phyloP scores from a whole-genome alignment of 2,888 invertebrate species.

The Agapostemon virescens region DNA sequence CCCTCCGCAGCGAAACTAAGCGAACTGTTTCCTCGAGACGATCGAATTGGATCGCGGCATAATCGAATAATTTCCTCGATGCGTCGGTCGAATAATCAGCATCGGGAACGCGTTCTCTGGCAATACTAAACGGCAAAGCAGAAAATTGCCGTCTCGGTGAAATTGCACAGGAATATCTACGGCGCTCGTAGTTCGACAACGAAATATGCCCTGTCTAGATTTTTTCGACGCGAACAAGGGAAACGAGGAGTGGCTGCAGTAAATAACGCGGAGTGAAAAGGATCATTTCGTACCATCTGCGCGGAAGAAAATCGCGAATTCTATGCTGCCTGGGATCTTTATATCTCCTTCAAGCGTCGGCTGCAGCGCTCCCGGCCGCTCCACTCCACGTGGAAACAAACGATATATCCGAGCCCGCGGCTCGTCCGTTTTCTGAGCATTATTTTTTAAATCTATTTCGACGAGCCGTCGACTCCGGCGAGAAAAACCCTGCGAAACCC shows the following conservation, averaged over 20 bases:
- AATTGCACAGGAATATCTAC: slow-evolving; percentile 6
- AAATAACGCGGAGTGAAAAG: slow-evolving; percentile 63
- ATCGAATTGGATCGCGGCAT: not conserved
- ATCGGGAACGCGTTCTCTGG: not conserved
- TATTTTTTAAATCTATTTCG: slow-evolving; percentile 58
- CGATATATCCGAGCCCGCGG: slow-evolving; percentile 54
- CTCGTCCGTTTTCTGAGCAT: slow-evolving; percentile 37
- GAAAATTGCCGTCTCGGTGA: not conserved
- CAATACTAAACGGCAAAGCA: not conserved
- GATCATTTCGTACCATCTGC: slow-evolving; percentile 67
- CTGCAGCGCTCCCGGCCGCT: slow-evolving; percentile 57
- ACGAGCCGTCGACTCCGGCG: not conserved
- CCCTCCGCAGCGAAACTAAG: not conserved
- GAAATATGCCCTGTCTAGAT: slow-evolving; percentile 54
- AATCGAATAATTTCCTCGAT: not conserved
- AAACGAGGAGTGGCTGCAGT: slow-evolving; percentile 50
- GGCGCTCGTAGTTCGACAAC: slow-evolving; percentile 52
- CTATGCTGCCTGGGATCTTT: slow-evolving; percentile 61
- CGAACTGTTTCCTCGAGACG: not conserved
- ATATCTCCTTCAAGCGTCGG: slow-evolving; percentile 67
- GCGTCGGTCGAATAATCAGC: not conserved
- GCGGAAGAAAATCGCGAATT: slow-evolving; percentile 65
- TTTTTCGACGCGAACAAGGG: slow-evolving; percentile 26
- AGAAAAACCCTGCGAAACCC: too few relatives aligned
- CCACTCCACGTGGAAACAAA: slow-evolving; percentile 61